Percentiles rank a stretch among this genome's conserved stretches.
Evolutionary conservation across 1,140 invertebrate species (phyloP).

Genomic region (Drosophila rufa): DNA sequence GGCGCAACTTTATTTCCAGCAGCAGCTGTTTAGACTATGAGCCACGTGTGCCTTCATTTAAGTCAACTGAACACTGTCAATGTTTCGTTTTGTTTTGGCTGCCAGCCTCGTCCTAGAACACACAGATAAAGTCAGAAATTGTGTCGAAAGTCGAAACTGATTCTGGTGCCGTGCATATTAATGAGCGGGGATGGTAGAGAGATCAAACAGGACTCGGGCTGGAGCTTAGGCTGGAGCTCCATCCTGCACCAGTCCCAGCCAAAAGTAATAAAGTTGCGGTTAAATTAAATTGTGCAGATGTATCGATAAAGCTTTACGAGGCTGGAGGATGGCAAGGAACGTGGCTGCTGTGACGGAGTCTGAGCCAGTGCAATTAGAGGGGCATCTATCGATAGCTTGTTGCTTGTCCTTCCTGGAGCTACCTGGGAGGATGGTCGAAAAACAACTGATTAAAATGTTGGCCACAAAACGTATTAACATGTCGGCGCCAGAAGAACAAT

Average conservation of each 20-base stretch:
- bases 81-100: slow-evolving; percentile 71
- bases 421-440: neutral
- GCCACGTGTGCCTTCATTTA: slow-evolving; percentile 74
- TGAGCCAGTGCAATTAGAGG: slow-evolving; percentile 18
- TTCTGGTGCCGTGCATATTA: slow-evolving; percentile 76
- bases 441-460: slow-evolving; percentile 73
- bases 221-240: neutral
- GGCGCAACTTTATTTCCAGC: slow-evolving; percentile 45
- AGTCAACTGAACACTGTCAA: slow-evolving; percentile 63
- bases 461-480: slow-evolving; percentile 81
- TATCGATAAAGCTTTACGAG: slow-evolving; percentile 76
- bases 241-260: slow-evolving; percentile 49
- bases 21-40: slow-evolving; percentile 55
- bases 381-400: slow-evolving; percentile 1
- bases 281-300: slow-evolving; percentile 81
- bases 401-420: too few relatives aligned
- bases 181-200: slow-evolving; percentile 54
- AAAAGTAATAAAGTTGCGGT: slow-evolving; percentile 82
- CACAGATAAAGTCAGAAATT: slow-evolving; percentile 72
- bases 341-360: neutral
- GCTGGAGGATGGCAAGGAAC: neutral
- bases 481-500: slow-evolving; percentile 65
- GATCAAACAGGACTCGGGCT: slow-evolving; percentile 53
- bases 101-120: slow-evolving; percentile 1
- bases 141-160: slow-evolving; percentile 77